Evolutionary conservation across 2,113 vertebrate species (phyloP).

Genomic region (Barnardius zonarius): DNA sequence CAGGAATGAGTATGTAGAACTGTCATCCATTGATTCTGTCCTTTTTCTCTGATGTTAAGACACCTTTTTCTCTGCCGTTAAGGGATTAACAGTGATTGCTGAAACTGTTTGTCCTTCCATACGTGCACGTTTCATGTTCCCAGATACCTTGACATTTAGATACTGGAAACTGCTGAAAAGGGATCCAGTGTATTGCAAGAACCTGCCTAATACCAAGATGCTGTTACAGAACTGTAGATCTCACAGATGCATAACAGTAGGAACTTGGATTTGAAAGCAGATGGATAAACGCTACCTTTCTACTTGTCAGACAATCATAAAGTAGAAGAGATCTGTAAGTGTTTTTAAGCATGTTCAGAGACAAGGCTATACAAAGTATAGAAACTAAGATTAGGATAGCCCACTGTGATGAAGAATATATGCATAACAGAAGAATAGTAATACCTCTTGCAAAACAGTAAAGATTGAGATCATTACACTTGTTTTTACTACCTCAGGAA

Average conservation of each 20-base stretch:
- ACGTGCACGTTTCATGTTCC: accelerated
- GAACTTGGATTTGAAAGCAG: neutral
- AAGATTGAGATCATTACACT: neutral
- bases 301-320: neutral
- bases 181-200: neutral
- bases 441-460: neutral
- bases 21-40: neutral
- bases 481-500: neutral
- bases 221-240: neutral
- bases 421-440: neutral
- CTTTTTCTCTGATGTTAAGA: neutral
- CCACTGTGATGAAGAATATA: neutral
- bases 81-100: neutral
- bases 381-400: neutral
- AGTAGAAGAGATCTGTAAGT: neutral
- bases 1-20: neutral
- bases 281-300: neutral
- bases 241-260: neutral
- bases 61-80: neutral
- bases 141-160: neutral
- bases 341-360: neutral
- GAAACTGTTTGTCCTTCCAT: neutral
- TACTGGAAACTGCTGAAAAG: neutral
- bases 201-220: neutral
- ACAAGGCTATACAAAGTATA: neutral